These are phyloP conservation scores for Cantharis flavilabris DNA, from an alignment of 2,888 invertebrate genomes.

Conservation along the genomic window DNA sequence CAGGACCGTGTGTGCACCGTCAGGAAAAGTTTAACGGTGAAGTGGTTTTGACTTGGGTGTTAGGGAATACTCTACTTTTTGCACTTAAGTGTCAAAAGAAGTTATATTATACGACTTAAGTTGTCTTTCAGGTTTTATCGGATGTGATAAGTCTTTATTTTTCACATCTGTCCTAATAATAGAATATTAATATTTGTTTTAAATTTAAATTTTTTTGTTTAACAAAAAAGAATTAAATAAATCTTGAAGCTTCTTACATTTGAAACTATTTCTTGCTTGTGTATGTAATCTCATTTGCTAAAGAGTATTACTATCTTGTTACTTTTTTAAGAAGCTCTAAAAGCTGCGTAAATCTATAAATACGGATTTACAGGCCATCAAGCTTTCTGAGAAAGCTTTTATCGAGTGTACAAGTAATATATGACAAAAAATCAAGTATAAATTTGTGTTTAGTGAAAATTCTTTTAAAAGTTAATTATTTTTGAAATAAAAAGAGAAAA, in stretches of 20 bases:
- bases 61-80: conserved; percentile 22
- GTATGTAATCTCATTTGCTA: conserved; percentile 37
- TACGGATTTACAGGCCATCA: conserved; percentile 37
- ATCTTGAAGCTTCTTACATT: not conserved
- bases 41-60: conserved; percentile 31
- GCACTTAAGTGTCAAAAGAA: conserved; percentile 14
- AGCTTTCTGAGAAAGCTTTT: conserved; percentile 31
- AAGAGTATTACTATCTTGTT: conserved; percentile 29
- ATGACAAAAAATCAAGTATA: not conserved
- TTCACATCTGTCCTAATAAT: not conserved
- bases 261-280: not conserved
- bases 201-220: not conserved
- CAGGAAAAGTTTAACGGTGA: conserved; percentile 23
- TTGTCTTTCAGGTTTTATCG: not conserved
- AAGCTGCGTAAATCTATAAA: conserved; percentile 40
- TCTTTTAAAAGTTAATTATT: not conserved
- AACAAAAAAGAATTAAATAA: not conserved
- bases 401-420: conserved; percentile 14
- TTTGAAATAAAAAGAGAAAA: not conserved
- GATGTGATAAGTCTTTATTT: not conserved
- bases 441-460: not conserved
- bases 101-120: not conserved
- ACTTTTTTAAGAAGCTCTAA: conserved; percentile 35
- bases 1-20: conserved; percentile 25
- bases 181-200: not conserved